Percentiles rank a stretch among this genome's conserved stretches.
Evolutionary conservation across 1,140 invertebrate genomes (phyloP).

Genomic region (Brachystomella parvula): DNA sequence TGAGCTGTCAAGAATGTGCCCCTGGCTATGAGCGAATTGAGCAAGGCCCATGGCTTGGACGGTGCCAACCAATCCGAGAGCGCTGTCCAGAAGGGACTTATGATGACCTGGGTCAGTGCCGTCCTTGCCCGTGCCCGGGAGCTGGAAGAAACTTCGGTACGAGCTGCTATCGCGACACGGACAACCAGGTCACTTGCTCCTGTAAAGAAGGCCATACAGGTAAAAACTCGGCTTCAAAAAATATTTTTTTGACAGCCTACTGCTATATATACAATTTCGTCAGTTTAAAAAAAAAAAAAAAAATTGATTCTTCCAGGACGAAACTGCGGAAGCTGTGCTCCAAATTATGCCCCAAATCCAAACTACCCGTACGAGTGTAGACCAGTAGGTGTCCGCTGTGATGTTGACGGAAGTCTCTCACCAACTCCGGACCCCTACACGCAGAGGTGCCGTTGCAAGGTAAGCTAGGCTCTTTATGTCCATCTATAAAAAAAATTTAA

Average conservation of each 20-base stretch:
- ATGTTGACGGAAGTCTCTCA: conserved; percentile 55
- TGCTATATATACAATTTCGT: too few species aligned
- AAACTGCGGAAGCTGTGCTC: conserved; percentile 69
- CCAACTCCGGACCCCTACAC: conserved; percentile 47
- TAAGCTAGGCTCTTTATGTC: conserved; percentile 40
- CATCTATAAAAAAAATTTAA: conserved; percentile 1
- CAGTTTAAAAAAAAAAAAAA: too few species aligned
- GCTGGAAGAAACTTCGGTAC: conserved; percentile 44
- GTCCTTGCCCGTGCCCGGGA: conserved; percentile 79
- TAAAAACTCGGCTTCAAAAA: background rate
- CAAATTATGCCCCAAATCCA: conserved; percentile 67
- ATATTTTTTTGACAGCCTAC: too few species aligned
- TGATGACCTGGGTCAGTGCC: conserved; percentile 77
- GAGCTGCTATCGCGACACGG: conserved; percentile 67
- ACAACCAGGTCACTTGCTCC: conserved; percentile 72
- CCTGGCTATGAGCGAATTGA: conserved; percentile 67
- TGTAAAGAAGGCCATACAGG: conserved; percentile 69
- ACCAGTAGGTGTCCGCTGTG: conserved; percentile 46
- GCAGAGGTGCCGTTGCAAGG: conserved; percentile 74
- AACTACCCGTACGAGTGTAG: conserved; percentile 32
- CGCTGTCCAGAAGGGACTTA: conserved; percentile 73
- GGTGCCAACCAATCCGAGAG: conserved; percentile 50
- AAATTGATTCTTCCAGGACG: too few species aligned
- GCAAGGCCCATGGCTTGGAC: conserved; percentile 67
- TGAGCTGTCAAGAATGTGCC: conserved; percentile 57